These are phyloP conservation scores for Elaeidobius kamerunicus DNA, from an alignment of 2,888 invertebrate species.

Conservation along the genomic window DNA sequence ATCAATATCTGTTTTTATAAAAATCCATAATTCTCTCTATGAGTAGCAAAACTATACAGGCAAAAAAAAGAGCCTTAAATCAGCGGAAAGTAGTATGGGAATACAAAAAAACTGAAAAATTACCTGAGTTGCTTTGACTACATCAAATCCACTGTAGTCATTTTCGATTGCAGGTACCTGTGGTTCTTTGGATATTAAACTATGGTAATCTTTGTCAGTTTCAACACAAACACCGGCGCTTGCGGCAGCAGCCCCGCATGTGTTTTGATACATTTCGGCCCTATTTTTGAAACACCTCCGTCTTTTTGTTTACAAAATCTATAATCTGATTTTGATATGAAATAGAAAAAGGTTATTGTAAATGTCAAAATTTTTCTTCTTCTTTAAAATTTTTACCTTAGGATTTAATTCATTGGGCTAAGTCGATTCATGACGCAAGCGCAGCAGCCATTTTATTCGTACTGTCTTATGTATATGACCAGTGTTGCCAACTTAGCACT, in stretches of 20 bases:
- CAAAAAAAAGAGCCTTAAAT: background rate
- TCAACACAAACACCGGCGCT: constrained; percentile 60
- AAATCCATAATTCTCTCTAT: too few relatives aligned
- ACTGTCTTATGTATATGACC: too few relatives aligned
- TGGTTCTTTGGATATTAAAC: constrained; percentile 60
- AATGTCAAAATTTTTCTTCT: constrained; percentile 5
- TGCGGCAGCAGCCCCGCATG: constrained; percentile 70
- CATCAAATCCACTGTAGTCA: constrained; percentile 82
- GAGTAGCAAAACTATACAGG: background rate
- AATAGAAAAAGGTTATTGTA: constrained; percentile 14
- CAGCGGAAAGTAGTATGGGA: background rate
- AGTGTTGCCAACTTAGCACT: too few relatives aligned
- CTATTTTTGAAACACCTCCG: background rate
- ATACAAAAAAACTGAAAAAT: background rate
- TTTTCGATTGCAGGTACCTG: constrained; percentile 63
- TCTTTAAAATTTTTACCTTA: background rate
- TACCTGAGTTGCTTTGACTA: constrained; percentile 91
- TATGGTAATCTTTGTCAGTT: constrained; percentile 61
- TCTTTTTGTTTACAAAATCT: constrained; percentile 23
- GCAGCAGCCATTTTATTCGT: too few relatives aligned
- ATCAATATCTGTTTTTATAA: too few relatives aligned
- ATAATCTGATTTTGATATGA: constrained; percentile 3
- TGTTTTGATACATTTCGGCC: constrained; percentile 70
- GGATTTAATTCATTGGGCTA: background rate
- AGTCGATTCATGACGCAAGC: too few relatives aligned